Evolutionary conservation across 2,113 vertebrate species (phyloP), one percentile per base, ranked within the genome.

Genomic region (Chamaetylas fuelleborni): DNA sequence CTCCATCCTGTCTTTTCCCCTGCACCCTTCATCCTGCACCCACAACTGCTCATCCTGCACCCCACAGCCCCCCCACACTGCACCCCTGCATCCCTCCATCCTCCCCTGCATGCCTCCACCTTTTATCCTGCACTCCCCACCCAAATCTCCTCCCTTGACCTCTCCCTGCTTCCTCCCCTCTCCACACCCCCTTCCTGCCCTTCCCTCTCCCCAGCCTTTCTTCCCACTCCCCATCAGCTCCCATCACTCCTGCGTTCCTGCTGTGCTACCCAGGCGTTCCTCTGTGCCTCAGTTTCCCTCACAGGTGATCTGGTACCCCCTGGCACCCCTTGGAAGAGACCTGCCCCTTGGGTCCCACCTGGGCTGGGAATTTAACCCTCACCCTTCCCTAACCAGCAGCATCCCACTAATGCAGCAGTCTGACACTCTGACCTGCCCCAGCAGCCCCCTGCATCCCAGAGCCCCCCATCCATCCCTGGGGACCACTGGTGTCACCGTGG

Each of bases 401-500:
- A 77, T 64, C 87, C 51, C 74, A 8, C 45, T 22, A 65, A 38
- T 0, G 0, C 88, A 69, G 58, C 85, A 57, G 85, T 43, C 61
- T 77, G 89, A 91, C 84, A 71, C 3, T 12, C 29, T 67, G 93
- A 81, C 79, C 81, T 57, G 80, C 50, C 38, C 61, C 17, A 0
- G 60, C 60, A 24, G 42, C 45, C 33, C 83, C 67, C 71, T 23
- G 48, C 80, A 81, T 90, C 91, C 87, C 8, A 2, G 67, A 92
- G 71, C 67, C 61, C 70, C 57, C 76, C 48, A 8, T 11, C 65
- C 69, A 9, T 66, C 95, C 91, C 73, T 6, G 11, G 93, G 88
- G 96, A 86, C 74, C 12, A 0, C 87, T 8, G 88, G 72, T 84
- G 93, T 97, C 93, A 92, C 96, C 90, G 82, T 97, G 95, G 96